Conservation (phyloP, 2,113 vertebrate species). For the Micronycteris hirsuta region DNA sequence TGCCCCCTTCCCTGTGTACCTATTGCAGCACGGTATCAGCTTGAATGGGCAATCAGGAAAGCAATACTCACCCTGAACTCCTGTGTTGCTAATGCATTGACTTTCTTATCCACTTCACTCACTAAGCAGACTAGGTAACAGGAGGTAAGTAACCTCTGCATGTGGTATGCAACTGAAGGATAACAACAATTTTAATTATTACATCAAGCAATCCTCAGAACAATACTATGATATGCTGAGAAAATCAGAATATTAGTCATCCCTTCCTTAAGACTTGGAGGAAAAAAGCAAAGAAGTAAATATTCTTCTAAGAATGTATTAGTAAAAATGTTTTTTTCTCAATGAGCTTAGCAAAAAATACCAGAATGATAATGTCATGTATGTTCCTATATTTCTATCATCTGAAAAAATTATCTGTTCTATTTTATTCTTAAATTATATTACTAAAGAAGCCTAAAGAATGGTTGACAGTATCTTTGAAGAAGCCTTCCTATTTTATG, state of each 20-base stretch:
- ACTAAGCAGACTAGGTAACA: neutral
- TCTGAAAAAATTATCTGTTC: neutral
- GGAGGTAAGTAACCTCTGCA: neutral
- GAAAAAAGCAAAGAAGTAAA: neutral
- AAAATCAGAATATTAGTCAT: neutral
- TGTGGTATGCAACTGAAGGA: neutral
- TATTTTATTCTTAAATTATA: neutral
- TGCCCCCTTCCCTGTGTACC: neutral
- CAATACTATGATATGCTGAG: neutral
- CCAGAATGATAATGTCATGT: neutral
- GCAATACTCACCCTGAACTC: neutral
- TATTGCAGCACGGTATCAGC: neutral
- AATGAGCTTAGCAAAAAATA: neutral
- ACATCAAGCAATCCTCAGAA: neutral
- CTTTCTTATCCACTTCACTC: neutral
- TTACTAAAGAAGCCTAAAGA: neutral
- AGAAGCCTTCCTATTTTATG: neutral
- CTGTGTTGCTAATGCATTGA: neutral
- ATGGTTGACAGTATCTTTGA: neutral
- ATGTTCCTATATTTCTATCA: neutral
- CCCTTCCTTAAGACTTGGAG: neutral
- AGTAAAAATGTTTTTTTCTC: neutral
- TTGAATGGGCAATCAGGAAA: too few species aligned
- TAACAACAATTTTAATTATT: neutral
- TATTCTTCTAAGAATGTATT: neutral